Evolutionary conservation across 2,113 vertebrate genomes (phyloP).

Genomic region (Cacatua alba): DNA sequence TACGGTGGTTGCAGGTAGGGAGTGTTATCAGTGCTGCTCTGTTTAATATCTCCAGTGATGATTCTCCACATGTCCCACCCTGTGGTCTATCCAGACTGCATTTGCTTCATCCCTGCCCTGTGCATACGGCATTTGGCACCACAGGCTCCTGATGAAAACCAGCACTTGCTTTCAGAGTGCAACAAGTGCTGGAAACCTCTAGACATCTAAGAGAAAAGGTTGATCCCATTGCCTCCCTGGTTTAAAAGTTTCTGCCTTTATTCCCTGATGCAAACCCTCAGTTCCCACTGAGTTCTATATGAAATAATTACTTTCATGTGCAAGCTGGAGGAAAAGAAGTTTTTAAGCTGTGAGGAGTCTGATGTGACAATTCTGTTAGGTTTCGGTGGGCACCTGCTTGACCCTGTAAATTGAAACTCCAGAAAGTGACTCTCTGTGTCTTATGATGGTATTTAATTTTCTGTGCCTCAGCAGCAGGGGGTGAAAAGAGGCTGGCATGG

Average conservation of each 20-base stretch:
- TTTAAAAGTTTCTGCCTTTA: not conserved
- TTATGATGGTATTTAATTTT: slow-evolving; percentile 4
- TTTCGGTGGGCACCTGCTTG: slow-evolving; percentile 23
- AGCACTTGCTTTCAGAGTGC: fast-evolving
- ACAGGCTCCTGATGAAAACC: fast-evolving
- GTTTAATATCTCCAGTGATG: fast-evolving
- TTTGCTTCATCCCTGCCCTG: not conserved
- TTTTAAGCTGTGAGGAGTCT: not conserved
- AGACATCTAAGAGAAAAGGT: not conserved
- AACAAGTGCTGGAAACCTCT: not conserved
- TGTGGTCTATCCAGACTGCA: fast-evolving
- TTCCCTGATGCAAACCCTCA: not conserved
- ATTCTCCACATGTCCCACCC: not conserved
- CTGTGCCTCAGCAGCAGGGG: not conserved
- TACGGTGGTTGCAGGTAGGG: fast-evolving
- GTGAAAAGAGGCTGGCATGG: not conserved
- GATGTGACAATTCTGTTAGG: slow-evolving; percentile 57
- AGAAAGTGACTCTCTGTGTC: slow-evolving; percentile 1
- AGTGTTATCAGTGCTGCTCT: not conserved
- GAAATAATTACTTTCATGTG: slow-evolving; percentile 44
- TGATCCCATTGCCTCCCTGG: not conserved
- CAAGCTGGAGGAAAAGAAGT: not conserved
- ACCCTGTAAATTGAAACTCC: slow-evolving; percentile 62
- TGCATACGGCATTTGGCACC: not conserved
- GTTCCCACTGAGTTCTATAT: not conserved